A percentile compares a stretch with the other conserved stretches of the same genome.
These are phyloP conservation scores for Drosophila atripex DNA, from an alignment of 2,888 invertebrate species.

Conservation along the genomic window DNA sequence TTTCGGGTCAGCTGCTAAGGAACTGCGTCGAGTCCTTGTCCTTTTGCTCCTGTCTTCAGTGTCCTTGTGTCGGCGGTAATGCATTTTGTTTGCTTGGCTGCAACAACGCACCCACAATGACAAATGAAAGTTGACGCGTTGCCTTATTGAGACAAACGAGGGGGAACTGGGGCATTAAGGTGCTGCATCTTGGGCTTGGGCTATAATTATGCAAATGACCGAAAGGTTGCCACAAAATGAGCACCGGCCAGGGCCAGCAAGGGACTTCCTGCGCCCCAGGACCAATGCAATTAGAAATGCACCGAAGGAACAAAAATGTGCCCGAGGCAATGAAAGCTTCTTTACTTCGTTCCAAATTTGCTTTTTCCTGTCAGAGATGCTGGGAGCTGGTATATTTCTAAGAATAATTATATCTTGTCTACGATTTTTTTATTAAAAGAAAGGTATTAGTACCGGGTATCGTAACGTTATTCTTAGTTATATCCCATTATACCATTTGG, in stretches of 20 bases:
- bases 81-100: slow-evolving; percentile 76
- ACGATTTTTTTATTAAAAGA: too few species aligned
- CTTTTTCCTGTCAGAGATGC: not conserved
- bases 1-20: slow-evolving; percentile 71
- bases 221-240: slow-evolving; percentile 40
- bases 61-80: slow-evolving; percentile 55
- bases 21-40: slow-evolving; percentile 61
- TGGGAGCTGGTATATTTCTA: too few species aligned
- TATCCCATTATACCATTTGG: not conserved
- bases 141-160: slow-evolving; percentile 70
- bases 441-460: too few species aligned
- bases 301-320: slow-evolving; percentile 50
- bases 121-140: slow-evolving; percentile 75
- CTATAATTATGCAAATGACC: slow-evolving; percentile 70
- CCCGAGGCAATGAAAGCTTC: slow-evolving; percentile 18
- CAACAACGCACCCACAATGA: slow-evolving; percentile 53
- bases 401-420: too few species aligned
- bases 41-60: slow-evolving; percentile 38
- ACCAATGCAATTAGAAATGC: slow-evolving; percentile 67
- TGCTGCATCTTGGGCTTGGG: slow-evolving; percentile 18
- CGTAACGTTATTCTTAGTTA: too few species aligned
- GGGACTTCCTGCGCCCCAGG: slow-evolving; percentile 4
- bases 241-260: slow-evolving; percentile 20
- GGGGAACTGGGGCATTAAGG: slow-evolving; percentile 6
- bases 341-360: slow-evolving; percentile 29